phyloP scores from a whole-genome alignment of 2,888 invertebrate genomes.

The Blastobasis adustella region DNA sequence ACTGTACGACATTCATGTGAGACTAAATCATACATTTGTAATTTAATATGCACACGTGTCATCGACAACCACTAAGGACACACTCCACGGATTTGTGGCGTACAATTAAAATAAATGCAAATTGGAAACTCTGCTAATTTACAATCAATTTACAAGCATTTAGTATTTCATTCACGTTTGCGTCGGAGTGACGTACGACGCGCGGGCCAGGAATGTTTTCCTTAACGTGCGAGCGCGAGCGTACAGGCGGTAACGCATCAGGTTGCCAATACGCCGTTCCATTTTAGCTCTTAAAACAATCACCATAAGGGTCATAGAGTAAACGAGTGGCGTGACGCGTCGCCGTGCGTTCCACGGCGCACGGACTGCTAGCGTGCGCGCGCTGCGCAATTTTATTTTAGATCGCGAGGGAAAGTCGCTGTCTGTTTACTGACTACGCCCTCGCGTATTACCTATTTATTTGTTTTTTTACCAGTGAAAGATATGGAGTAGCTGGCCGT shows the following conservation, averaged over 20 bases:
- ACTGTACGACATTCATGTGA: no score
- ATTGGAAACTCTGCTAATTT: no score
- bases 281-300: no score
- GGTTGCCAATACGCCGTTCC: no score
- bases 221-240: not conserved
- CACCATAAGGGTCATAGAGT: no score
- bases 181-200: not conserved
- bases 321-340: not conserved
- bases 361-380: constrained; percentile 24
- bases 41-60: no score
- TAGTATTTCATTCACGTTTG: not conserved
- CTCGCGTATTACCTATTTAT: constrained; percentile 1
- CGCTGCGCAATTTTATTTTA: constrained; percentile 23
- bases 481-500: no score
- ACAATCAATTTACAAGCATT: not conserved
- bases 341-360: not conserved
- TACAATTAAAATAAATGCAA: no score
- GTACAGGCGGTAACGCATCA: no score
- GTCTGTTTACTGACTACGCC: constrained; percentile 18
- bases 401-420: constrained; percentile 37
- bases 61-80: no score
- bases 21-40: no score
- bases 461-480: not conserved
- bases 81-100: no score
- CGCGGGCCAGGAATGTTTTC: not conserved